A percentile compares a stretch with the other conserved stretches of the same genome.
phyloP scores from a whole-genome alignment of 1,140 invertebrate genomes.

The Tyrophagus putrescentiae region DNA sequence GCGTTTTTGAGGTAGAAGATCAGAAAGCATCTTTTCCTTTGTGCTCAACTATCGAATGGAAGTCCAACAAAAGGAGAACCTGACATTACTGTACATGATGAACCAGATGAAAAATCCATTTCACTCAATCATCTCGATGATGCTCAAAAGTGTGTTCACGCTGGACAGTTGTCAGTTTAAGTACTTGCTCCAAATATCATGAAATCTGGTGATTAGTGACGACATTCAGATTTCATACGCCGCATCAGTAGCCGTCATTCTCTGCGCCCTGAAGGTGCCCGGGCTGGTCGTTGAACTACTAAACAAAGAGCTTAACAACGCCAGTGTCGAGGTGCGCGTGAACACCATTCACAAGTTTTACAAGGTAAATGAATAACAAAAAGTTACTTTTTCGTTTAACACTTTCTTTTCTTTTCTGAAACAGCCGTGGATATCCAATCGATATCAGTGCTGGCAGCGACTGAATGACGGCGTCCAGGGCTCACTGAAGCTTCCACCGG shows the following conservation, averaged over 20 bases:
- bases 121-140: slow-evolving; percentile 67
- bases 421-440: slow-evolving; percentile 83
- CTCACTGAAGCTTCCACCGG: slow-evolving; percentile 90
- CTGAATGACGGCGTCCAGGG: slow-evolving; percentile 94
- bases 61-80: slow-evolving; percentile 38
- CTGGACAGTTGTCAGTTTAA: slow-evolving; percentile 71
- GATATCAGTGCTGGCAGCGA: slow-evolving; percentile 96
- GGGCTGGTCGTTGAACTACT: slow-evolving; percentile 72
- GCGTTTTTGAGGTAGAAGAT: slow-evolving; percentile 18
- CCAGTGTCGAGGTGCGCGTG: slow-evolving; percentile 55
- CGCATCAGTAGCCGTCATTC: slow-evolving; percentile 71
- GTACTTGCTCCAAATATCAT: slow-evolving; percentile 75
- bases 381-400: slow-evolving; percentile 48
- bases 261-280: slow-evolving; percentile 74
- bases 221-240: slow-evolving; percentile 40
- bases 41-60: neutral
- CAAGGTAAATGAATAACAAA: no score
- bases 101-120: slow-evolving; percentile 69
- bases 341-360: slow-evolving; percentile 58
- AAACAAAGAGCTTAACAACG: slow-evolving; percentile 63
- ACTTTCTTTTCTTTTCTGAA: slow-evolving; percentile 41
- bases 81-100: slow-evolving; percentile 71
- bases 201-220: slow-evolving; percentile 76
- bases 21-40: neutral
- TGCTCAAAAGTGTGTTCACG: slow-evolving; percentile 81